Percentiles rank a stretch among this genome's conserved stretches.
Conservation (phyloP, 2,113 vertebrate genomes). For the Tachuris rubrigastra region DNA sequence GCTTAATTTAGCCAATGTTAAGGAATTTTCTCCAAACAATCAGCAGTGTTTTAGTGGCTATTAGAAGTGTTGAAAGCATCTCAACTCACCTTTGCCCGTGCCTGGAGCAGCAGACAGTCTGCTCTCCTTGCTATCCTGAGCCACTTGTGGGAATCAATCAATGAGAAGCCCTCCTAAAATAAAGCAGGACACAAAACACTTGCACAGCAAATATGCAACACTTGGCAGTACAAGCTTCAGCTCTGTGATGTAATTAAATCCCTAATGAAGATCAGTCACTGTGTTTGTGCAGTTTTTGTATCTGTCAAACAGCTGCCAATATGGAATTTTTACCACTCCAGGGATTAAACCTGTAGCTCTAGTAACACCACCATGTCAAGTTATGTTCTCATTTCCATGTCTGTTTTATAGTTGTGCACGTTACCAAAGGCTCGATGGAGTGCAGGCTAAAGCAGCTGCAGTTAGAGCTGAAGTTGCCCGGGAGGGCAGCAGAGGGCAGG, state of each 20-base stretch:
- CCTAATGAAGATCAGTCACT: background rate
- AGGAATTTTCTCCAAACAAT: background rate
- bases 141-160: conserved; percentile 78
- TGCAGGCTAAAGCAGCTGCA: background rate
- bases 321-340: background rate
- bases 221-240: background rate
- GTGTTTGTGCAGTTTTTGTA: fast-evolving
- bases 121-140: conserved; percentile 83
- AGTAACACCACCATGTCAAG: background rate
- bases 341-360: background rate
- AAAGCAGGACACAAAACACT: conserved; percentile 31
- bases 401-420: background rate
- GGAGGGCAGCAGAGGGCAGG: conserved; percentile 62
- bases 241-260: background rate
- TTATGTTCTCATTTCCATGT: background rate
- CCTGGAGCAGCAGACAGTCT: conserved; percentile 85
- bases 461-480: background rate
- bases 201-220: background rate
- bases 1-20: background rate
- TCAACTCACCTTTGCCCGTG: conserved; percentile 77
- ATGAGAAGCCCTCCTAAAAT: conserved; percentile 87
- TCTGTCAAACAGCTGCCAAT: background rate
- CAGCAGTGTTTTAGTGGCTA: background rate
- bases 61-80: background rate
- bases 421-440: background rate